Conservation (phyloP, 2,888 invertebrate species). For the Hipparchia sbordonii region DNA sequence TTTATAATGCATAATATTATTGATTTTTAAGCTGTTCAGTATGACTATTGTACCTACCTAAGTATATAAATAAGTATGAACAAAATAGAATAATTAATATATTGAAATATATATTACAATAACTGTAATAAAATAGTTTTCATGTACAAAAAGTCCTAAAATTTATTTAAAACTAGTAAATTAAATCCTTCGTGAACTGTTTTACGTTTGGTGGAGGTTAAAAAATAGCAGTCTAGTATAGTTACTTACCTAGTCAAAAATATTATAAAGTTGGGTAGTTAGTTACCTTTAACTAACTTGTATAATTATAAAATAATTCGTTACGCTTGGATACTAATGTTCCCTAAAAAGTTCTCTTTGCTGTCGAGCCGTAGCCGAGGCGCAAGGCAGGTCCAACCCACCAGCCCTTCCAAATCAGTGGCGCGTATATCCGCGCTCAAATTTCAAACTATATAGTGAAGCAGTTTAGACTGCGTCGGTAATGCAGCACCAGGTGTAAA, state of each 20-base stretch:
- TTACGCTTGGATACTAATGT: constrained; percentile 42
- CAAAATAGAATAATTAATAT: background rate
- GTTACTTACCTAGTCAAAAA: too few relatives aligned
- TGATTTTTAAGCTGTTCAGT: background rate
- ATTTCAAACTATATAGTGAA: constrained; percentile 60
- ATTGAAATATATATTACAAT: background rate
- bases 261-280: too few relatives aligned
- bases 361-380: constrained; percentile 43
- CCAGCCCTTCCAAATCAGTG: constrained; percentile 58
- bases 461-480: constrained; percentile 52
- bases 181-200: too few relatives aligned
- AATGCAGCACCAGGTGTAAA: constrained; percentile 65
- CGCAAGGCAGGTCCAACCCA: constrained; percentile 37
- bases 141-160: too few relatives aligned
- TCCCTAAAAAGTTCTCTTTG: constrained; percentile 49
- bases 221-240: too few relatives aligned
- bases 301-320: constrained; percentile 16
- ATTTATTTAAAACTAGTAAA: too few relatives aligned
- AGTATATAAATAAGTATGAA: too few relatives aligned
- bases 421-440: constrained; percentile 72
- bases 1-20: background rate
- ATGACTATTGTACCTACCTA: background rate
- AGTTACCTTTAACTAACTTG: background rate
- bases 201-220: too few relatives aligned
- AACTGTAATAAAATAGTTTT: too few relatives aligned